Evolutionary conservation across 2,888 invertebrate species (phyloP).

Genomic region (Pyrgus malvae): DNA sequence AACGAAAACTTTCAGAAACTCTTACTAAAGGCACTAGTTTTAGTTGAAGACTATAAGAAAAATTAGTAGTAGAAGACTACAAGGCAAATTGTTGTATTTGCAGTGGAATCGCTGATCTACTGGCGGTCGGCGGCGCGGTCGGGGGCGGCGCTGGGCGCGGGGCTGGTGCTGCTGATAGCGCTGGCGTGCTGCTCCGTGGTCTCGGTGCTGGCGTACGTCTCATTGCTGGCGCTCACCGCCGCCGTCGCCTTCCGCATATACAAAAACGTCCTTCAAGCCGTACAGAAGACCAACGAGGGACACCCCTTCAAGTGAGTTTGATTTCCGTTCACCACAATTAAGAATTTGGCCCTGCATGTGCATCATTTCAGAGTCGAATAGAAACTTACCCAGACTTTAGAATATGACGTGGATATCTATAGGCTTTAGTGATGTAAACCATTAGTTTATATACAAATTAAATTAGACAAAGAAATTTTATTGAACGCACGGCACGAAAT

Average conservation of each 20-base stretch:
- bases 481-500: too few relatives aligned
- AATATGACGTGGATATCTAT: too few relatives aligned
- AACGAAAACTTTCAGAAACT: too few relatives aligned
- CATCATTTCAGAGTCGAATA: too few relatives aligned
- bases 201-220: conserved; percentile 96
- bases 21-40: too few relatives aligned
- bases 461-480: too few relatives aligned
- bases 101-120: conserved; percentile 97
- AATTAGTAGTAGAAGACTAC: not conserved
- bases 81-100: conserved; percentile 46
- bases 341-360: too few relatives aligned
- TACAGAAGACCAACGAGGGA: conserved; percentile 97
- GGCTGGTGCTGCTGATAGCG: conserved; percentile 94
- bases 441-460: too few relatives aligned
- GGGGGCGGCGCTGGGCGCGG: conserved; percentile 95
- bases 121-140: conserved; percentile 98
- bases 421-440: too few relatives aligned
- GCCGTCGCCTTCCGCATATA: conserved; percentile 97
- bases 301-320: conserved; percentile 97
- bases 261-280: conserved; percentile 96
- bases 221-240: conserved; percentile 91
- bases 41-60: too few relatives aligned
- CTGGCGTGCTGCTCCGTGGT: conserved; percentile 97
- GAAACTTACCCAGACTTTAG: too few relatives aligned
- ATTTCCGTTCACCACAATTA: not conserved